Evolutionary conservation across 2,797 vertebrate genomes (phyloP).

Genomic region (Tarsius wallacei): DNA sequence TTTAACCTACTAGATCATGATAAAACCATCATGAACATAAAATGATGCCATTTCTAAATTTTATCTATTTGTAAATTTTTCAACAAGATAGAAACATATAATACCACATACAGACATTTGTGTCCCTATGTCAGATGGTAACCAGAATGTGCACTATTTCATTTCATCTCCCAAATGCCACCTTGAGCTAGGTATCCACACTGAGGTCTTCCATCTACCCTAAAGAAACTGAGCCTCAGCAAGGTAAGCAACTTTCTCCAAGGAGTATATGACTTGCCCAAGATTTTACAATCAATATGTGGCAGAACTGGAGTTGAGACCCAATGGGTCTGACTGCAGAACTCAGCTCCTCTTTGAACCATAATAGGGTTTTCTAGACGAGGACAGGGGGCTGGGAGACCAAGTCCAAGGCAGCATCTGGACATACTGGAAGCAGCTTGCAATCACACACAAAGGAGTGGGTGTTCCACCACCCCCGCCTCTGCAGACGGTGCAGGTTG

Average conservation of each 20-base stretch:
- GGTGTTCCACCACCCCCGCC: fast-evolving
- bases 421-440: background rate
- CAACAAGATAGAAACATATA: background rate
- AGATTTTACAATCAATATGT: background rate
- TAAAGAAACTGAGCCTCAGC: background rate
- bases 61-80: background rate
- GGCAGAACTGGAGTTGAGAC: background rate
- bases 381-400: background rate
- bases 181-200: background rate
- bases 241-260: too few species aligned
- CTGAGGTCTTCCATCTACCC: background rate
- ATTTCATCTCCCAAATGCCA: background rate
- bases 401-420: too few species aligned
- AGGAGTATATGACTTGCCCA: background rate
- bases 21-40: background rate
- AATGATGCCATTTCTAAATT: too few species aligned
- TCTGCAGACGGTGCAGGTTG: background rate
- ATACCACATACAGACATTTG: background rate
- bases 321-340: background rate
- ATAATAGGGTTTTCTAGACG: background rate
- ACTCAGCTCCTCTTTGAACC: background rate
- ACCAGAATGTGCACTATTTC: background rate
- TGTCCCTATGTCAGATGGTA: background rate
- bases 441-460: background rate
- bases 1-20: background rate